phyloP scores from a whole-genome alignment of 2,797 vertebrate species.

The Protonibea diacanthus region DNA sequence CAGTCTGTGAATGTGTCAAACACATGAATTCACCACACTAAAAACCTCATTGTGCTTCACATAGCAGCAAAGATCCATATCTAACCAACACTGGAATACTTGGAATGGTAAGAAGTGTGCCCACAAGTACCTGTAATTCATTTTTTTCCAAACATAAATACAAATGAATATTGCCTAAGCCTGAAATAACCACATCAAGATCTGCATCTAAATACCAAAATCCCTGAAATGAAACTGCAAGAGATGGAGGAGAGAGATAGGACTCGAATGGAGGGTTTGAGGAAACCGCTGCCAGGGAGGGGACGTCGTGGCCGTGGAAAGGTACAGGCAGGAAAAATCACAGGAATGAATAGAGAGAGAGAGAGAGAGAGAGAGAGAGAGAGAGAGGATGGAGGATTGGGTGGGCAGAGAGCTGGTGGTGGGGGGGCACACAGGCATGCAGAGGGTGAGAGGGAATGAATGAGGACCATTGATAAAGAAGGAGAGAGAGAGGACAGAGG shows the following conservation, averaged over 20 bases:
- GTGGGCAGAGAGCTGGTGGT: conserved; percentile 49
- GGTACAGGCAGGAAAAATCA: conserved; percentile 75
- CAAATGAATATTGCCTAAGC: conserved; percentile 19
- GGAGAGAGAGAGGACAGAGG: conserved; percentile 54
- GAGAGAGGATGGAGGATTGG: conserved; percentile 11
- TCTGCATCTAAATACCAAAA: conserved; percentile 55
- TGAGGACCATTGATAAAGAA: conserved; percentile 77
- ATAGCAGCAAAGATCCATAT: conserved; percentile 28
- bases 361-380: conserved; percentile 33
- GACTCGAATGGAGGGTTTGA: conserved; percentile 31
- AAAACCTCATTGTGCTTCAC: not conserved
- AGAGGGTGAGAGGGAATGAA: conserved; percentile 74
- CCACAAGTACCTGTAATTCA: conserved; percentile 2
- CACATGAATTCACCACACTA: conserved; percentile 1
- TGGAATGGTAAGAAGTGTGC: not conserved
- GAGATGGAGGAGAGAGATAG: conserved; percentile 63
- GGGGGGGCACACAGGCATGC: conserved; percentile 71
- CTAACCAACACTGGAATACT: conserved; percentile 7
- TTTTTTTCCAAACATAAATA: conserved; percentile 8
- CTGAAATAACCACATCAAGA: conserved; percentile 48
- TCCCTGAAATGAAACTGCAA: conserved; percentile 47
- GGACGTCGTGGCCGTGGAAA: conserved; percentile 65
- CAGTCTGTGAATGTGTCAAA: not conserved
- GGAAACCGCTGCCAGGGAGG: conserved; percentile 55
- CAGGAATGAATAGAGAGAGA: conserved; percentile 67